Evolutionary conservation across 2,888 invertebrate genomes (phyloP), one percentile per base, ranked within the genome.

Genomic region (Sesia bembeciformis): DNA sequence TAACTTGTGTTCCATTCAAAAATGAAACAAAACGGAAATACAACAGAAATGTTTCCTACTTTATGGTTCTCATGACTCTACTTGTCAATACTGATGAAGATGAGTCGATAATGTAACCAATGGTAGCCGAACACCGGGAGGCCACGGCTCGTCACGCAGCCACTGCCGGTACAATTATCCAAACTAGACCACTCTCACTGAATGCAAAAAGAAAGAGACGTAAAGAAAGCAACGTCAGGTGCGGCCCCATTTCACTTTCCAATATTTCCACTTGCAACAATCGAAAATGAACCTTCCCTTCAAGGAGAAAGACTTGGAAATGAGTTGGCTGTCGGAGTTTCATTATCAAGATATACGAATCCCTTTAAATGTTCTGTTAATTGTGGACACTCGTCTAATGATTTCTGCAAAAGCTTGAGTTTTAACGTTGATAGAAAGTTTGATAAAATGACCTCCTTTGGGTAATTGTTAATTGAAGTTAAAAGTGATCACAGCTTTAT

Each of bases 161-260:
- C 72, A 77, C 83, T 81, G 82, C 85, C 84, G 81, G 74, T 81
- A 82, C 83, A 84, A 86, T 86, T 84, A 85, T 80, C 80, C 76
- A 72, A 87, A 83, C 84, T 86, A 85, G 88, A 87, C 82, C 88
- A 88, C 88, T 89, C 88, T 88, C 88, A 83, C 88, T 88, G 77
- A 76, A 76, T 38, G 82, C 81, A 86, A 87, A 87, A 86, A 86
- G 85, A 84, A 82, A 78, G 80, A 76, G 79, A 81, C 75, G 78
- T 76, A 82, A 88, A 87, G 87, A 88, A 86, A 87, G 85, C 85
- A 84, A 74, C 76, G 80, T 80, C 86, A 88, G 87, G 88, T 88
- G 88, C 88, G 86, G 76, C 81, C 86, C 78, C 83, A 84, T 86
- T 89, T 87, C 85, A 88, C 88, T 88, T 88, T 88, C 87, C 84